Base-by-base conservation (phyloP, 2,888 invertebrate genomes). In the Agelastica alni region DNA sequence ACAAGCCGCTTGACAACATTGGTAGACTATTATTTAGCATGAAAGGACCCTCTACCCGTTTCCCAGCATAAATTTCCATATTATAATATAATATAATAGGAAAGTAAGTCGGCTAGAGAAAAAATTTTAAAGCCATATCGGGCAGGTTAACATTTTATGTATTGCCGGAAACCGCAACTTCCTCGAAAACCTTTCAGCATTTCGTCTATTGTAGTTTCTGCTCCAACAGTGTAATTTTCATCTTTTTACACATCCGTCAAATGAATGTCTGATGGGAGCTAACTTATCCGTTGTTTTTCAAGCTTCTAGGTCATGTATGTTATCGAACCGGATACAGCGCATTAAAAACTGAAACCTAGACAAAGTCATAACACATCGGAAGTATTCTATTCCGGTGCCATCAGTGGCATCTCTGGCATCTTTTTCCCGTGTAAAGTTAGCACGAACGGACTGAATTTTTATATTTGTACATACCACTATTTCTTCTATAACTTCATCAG, bases 11-110 rank as follows among this genome's bases (percentile, higher is more conserved):
- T 39, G 36, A 39, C 49, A 14, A 49, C 37, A 22, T 13, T 7
- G n/a, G 37, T 37, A 16, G 36, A 18, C 10, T 17, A 17, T 13
- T 49, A 41, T 12, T 32, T 28, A 51, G 26, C 41, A 28, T n/a
- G 14, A 41, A 51, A 10, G 49, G 49, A 26, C 41, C 41, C 39
- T 51, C 51, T 10, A 32, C 2, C 20, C 42, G 42, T 12, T 51
- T 51, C 17, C 31, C 51, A 7, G 31, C 51, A 51, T 42, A 51
- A 5, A 51, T 39, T 22, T 51, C 34, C 39, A 51, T 48, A 14
- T 48, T 48, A 17, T 32, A 20, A 16, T n/a, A n/a, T n/a, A n/a
- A 18, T 32, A 22, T 36, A 47, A 26, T 32, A 47, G 14, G n/a
- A n/a, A n/a, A n/a, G n/a, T n/a, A n/a, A n/a, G n/a, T n/a, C n/a